phyloP scores from a whole-genome alignment of 2,888 invertebrate species.

The Pandemis corylana region DNA sequence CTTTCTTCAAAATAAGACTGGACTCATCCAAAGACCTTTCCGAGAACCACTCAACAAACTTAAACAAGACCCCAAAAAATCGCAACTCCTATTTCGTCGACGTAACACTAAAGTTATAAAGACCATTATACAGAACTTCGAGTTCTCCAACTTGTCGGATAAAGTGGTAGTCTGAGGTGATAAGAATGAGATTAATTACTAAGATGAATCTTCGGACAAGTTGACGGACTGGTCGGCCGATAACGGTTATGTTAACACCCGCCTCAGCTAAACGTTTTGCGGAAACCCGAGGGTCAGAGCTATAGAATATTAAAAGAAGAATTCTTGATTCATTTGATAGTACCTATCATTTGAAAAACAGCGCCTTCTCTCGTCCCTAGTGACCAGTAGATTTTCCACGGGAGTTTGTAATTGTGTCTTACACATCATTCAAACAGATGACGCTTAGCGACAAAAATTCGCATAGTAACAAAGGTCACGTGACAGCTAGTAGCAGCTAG shows the following conservation, averaged over 20 bases:
- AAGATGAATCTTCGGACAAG: conserved; percentile 68
- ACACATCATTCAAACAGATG: no score
- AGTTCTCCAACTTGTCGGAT: background rate
- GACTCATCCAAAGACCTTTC: conserved; percentile 22
- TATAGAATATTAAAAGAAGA: conserved; percentile 24
- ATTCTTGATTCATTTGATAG: no score
- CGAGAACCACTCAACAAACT: conserved; percentile 30
- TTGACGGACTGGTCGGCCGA: conserved; percentile 59
- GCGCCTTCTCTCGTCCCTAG: no score
- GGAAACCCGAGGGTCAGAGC: conserved; percentile 24
- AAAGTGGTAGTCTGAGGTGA: conserved; percentile 45
- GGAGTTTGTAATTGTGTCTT: no score
- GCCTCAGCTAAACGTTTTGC: conserved; percentile 48
- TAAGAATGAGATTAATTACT: conserved; percentile 75
- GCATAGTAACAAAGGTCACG: no score
- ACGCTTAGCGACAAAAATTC: no score
- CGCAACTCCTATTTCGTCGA: background rate
- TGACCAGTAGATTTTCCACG: no score
- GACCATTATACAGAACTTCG: background rate
- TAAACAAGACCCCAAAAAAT: conserved; percentile 9
- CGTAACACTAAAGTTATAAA: conserved; percentile 1
- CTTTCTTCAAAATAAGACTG: background rate
- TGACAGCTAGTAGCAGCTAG: no score
- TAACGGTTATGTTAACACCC: conserved; percentile 63
- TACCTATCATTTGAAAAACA: no score